Percentiles rank a stretch among this genome's conserved stretches.
These are phyloP conservation scores for Hemiprocne comata DNA, from an alignment of 2,113 vertebrate genomes.

Conservation along the genomic window DNA sequence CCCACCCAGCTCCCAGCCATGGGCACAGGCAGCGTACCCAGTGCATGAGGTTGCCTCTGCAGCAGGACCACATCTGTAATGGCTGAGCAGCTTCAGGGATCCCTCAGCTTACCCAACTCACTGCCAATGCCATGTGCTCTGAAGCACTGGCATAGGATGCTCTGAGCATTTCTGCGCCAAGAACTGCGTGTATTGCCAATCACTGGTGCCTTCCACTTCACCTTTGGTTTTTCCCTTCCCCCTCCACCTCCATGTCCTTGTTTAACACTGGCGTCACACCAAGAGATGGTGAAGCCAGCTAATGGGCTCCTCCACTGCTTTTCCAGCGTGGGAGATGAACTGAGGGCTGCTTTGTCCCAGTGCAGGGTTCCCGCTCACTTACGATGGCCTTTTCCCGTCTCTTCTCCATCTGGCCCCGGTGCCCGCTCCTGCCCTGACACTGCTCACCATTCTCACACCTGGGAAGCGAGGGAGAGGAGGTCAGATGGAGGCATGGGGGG, in stretches of 20 bases:
- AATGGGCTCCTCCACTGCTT: background rate
- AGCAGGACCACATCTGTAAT: fast-evolving
- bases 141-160: background rate
- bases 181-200: background rate
- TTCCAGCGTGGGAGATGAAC: background rate
- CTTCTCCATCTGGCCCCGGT: slow-evolving; percentile 79
- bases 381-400: slow-evolving; percentile 86
- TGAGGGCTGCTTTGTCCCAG: background rate
- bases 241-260: background rate
- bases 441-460: slow-evolving; percentile 82
- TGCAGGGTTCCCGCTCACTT: slow-evolving; percentile 57
- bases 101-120: background rate
- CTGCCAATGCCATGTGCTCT: background rate
- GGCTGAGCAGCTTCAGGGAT: background rate
- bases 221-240: background rate
- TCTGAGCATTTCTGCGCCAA: slow-evolving; percentile 21
- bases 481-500: background rate
- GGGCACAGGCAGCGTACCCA: fast-evolving
- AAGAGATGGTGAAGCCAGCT: slow-evolving; percentile 8
- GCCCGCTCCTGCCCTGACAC: slow-evolving; percentile 69
- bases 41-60: background rate
- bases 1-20: background rate
- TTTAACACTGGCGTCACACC: background rate
- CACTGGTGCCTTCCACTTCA: background rate
- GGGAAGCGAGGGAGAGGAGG: slow-evolving; percentile 54